Evolutionary conservation across 2,888 invertebrate species (phyloP).

Genomic region (Eupithecia exiguata): DNA sequence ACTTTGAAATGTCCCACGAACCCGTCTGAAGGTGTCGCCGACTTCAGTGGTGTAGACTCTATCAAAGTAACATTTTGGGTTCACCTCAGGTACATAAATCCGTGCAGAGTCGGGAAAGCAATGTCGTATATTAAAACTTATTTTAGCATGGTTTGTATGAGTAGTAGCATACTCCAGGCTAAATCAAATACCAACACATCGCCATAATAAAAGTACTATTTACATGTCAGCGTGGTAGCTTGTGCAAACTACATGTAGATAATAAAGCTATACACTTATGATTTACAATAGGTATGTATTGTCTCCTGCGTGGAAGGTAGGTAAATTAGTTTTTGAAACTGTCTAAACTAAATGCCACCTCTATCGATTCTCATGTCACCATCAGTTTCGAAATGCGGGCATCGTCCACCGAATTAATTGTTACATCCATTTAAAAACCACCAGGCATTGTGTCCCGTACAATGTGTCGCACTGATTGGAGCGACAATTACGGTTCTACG

Average conservation of each 20-base stretch:
- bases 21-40: background rate
- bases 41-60: background rate
- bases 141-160: no score
- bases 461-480: conserved; percentile 77
- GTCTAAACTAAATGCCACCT: conserved; percentile 30
- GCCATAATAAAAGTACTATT: background rate
- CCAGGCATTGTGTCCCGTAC: conserved; percentile 73
- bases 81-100: background rate
- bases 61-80: background rate
- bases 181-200: background rate
- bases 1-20: background rate
- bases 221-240: background rate
- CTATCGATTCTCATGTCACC: conserved; percentile 52
- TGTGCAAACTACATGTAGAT: background rate
- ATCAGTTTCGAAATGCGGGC: conserved; percentile 78
- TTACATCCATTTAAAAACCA: conserved; percentile 84
- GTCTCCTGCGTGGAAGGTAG: background rate
- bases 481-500: conserved; percentile 69
- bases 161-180: background rate
- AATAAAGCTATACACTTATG: background rate
- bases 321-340: background rate
- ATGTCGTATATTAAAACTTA: no score
- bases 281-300: background rate
- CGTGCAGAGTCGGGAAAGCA: no score
- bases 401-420: conserved; percentile 81